Percentiles rank a stretch among this genome's conserved stretches.
Conservation (phyloP, 2,888 invertebrate genomes). For the Cryptocheilus praepositus region DNA sequence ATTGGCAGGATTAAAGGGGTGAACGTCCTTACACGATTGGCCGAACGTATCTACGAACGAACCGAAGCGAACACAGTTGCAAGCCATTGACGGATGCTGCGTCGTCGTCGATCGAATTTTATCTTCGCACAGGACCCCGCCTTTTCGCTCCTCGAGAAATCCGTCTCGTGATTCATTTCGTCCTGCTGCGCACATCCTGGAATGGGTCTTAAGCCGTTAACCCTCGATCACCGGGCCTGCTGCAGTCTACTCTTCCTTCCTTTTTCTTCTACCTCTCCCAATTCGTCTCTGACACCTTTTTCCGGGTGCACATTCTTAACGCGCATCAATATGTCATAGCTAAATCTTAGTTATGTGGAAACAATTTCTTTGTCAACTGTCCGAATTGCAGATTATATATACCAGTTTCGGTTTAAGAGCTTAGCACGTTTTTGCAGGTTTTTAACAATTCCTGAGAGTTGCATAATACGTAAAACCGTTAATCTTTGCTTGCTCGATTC, state of each 20-base stretch:
- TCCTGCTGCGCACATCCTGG: slow-evolving; percentile 31
- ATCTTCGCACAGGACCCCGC: slow-evolving; percentile 5
- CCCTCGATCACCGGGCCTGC: slow-evolving; percentile 43
- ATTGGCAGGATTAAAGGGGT: no score
- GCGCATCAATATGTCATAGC: no score
- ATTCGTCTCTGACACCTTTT: slow-evolving; percentile 38
- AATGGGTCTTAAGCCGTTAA: slow-evolving; percentile 69
- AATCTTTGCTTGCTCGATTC: no score
- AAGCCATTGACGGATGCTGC: not conserved
- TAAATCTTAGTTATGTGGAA: no score
- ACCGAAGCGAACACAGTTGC: not conserved
- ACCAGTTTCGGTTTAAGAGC: no score
- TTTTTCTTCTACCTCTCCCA: slow-evolving; percentile 47
- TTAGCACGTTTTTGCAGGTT: no score
- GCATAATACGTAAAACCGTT: no score
- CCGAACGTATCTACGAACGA: slow-evolving; percentile 1
- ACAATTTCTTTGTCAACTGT: no score
- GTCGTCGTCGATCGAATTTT: slow-evolving; percentile 11
- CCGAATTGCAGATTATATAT: no score
- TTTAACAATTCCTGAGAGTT: no score
- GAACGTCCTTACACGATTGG: no score
- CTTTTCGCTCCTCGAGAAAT: slow-evolving; percentile 1
- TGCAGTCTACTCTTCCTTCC: slow-evolving; percentile 44
- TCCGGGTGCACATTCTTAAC: slow-evolving; percentile 11
- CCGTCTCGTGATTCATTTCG: slow-evolving; percentile 15